Percentiles rank a stretch among this genome's conserved stretches.
Evolutionary conservation across 2,113 vertebrate species (phyloP).

Genomic region (Gallinago jamesoni): DNA sequence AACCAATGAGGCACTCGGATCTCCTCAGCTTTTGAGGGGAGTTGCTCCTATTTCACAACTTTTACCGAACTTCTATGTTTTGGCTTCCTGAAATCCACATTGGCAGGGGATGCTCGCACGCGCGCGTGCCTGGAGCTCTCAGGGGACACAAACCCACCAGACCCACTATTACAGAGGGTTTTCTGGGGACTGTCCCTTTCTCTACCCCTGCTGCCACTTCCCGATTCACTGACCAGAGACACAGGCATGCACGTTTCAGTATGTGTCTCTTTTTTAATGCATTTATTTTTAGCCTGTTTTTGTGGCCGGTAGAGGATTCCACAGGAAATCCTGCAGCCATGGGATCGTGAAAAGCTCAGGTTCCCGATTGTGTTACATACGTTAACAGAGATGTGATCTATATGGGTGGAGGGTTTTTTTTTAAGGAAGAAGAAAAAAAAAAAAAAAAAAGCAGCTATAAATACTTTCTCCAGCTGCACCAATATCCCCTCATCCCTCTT

Average conservation of each 20-base stretch:
- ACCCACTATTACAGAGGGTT: neutral
- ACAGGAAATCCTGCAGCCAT: conserved; percentile 64
- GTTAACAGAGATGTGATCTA: conserved; percentile 56
- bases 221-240: neutral
- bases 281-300: conserved; percentile 63
- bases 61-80: neutral
- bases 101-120: neutral
- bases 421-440: too few relatives aligned
- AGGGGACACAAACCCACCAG: neutral
- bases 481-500: conserved; percentile 47
- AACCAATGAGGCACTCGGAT: neutral
- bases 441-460: conserved; percentile 57
- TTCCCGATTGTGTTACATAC: conserved; percentile 64
- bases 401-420: neutral
- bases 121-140: neutral
- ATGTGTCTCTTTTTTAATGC: neutral
- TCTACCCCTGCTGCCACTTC: neutral
- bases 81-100: neutral
- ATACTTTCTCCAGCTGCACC: conserved; percentile 72
- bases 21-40: neutral
- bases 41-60: neutral
- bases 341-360: conserved; percentile 33
- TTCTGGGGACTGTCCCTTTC: neutral
- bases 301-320: conserved; percentile 49
- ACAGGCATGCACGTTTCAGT: neutral